A percentile compares a stretch with the other conserved stretches of the same genome.
Evolutionary conservation across 2,797 vertebrate species (phyloP).

Genomic region (Coranthus polyacanthus): DNA sequence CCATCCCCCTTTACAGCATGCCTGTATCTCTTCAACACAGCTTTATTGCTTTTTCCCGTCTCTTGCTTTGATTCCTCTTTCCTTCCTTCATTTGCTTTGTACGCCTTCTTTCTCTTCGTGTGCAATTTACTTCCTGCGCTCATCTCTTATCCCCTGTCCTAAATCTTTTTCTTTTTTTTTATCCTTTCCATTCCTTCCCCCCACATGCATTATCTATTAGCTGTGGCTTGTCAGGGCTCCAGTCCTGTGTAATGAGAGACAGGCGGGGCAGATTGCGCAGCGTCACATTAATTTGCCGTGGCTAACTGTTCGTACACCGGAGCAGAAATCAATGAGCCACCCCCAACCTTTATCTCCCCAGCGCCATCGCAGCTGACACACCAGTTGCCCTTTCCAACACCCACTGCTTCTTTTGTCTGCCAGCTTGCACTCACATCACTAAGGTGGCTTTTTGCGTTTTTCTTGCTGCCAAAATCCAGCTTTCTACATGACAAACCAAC

Average conservation of each 20-base stretch:
- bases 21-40: conserved; percentile 45
- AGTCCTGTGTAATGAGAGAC: conserved; percentile 79
- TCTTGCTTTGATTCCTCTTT: conserved; percentile 31
- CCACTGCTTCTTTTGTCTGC: conserved; percentile 38
- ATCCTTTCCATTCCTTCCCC: conserved; percentile 31
- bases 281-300: conserved; percentile 78
- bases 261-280: conserved; percentile 63
- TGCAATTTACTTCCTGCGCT: conserved; percentile 48
- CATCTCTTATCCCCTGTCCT: conserved; percentile 12
- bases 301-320: conserved; percentile 72
- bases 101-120: conserved; percentile 25
- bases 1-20: conserved; percentile 18
- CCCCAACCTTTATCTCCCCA: conserved; percentile 59
- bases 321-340: conserved; percentile 67
- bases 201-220: conserved; percentile 77
- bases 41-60: conserved; percentile 56
- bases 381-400: conserved; percentile 53
- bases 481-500: not conserved
- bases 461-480: not conserved
- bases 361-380: conserved; percentile 50
- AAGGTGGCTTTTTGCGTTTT: conserved; percentile 9
- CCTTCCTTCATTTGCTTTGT: conserved; percentile 23
- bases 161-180: conserved; percentile 12
- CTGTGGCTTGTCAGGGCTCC: conserved; percentile 73
- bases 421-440: conserved; percentile 10